Base-by-base conservation (phyloP, 2,888 invertebrate genomes). In the Drosophila koepferae region DNA sequence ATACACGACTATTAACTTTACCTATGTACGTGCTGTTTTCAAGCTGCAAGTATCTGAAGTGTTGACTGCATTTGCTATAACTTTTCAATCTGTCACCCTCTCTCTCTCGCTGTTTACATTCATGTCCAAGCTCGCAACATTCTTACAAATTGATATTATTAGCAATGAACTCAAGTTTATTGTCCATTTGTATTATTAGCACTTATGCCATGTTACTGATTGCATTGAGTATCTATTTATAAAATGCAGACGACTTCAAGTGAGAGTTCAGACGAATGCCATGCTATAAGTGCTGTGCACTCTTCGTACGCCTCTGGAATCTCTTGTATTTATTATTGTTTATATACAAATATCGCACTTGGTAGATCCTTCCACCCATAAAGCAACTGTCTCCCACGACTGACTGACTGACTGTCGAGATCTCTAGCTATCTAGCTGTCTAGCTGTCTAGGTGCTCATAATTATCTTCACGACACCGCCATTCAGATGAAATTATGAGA, bases 161-260 rank as follows among this genome's bases (percentile, higher is more conserved):
- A 16, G 23, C 46, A 23, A 56, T 62, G 20, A 43, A 56, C 36
- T 36, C 34, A 6, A 18, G 9, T 55, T 36, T 34, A 69, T 61
- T 48, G 41, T 58, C n/a, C 34, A 31, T 41, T 59, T 36, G 40
- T 8, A 38, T 48, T 38, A 23, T 14, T 41, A 31, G 8, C 31
- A 67, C 20, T 46, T 43, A 36, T 16, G 20, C 14, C 10, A 0
- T n/a, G 14, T 8, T 23, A 38, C 31, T 59, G 51, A 38, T 56
- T 55, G 43, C 60, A 40, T 43, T 16, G 46, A 20, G 46, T 2
- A 55, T 51, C 67, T 82, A 79, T 68, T 67, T 67, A 79, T 79
- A 74, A 36, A 34, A 18, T 16, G 36, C 65, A 80, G 81, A 65
- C 60, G 62, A 53, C 46, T 63, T 61, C 65, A 68, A 80, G 46